Evolutionary conservation across 2,113 vertebrate species (phyloP), one percentile per base, ranked within the genome.

Genomic region (Dicerorhinus sumatrensis): DNA sequence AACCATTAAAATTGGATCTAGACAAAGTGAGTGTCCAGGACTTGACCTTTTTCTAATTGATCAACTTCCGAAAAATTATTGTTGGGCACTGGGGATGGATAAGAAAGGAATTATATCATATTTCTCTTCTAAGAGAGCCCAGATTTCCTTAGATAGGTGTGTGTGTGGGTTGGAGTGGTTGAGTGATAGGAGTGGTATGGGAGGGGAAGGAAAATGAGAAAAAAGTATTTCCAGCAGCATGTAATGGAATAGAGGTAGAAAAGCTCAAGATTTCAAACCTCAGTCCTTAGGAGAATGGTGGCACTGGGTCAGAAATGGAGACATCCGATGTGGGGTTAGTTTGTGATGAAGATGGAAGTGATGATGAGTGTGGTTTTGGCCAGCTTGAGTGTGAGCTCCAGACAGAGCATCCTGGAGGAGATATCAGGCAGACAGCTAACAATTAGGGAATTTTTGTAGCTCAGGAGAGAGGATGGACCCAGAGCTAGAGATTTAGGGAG

Each of bases 241-340:
- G 20, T 18, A 21, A 58, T 48, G 36, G 36, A 39, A 72, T 2
- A 79, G 33, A 18, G 36, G 60, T 67, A 33, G 65, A 4, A 62
- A 90, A 14, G 2, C 56, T 77, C 23, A 51, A 60, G 89, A 69
- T 62, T 54, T 75, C 42, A 69, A 23, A 58, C 23, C 17, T 54
- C 29, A 54, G 17, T 62, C 48, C 23, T 27, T 31, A 9, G 27
- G 39, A 89, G 29, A 60, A 89, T 46, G 20, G 12, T 6, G 60
- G 27, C 33, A 5, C 17, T 6, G 36, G 27, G 5, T 5, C 73
- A 77, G 60, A 48, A 75, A 69, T 8, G 48, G 29, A 89, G 29
- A 33, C 7, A 8, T 14, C 5, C 0, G 1, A 5, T 18, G 25
- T 17, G 69, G 46, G 13, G 33, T 82, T 56, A 2, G 3, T 69